phyloP scores from a whole-genome alignment of 1,140 invertebrate genomes.

The Meloidogyne chitwoodi region DNA sequence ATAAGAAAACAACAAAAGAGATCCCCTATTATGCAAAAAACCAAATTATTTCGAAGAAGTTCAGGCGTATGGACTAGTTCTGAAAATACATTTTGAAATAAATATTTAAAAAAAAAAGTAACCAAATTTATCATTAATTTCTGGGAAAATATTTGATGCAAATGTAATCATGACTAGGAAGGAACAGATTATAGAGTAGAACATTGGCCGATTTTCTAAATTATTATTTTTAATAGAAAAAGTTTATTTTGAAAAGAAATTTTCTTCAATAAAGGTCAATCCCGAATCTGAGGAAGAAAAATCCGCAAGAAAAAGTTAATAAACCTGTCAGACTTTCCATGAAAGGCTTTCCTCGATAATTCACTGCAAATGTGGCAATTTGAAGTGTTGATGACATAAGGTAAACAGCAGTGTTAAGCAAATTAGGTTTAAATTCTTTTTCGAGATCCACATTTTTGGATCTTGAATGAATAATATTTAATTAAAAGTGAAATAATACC shows the following conservation, averaged over 20 bases:
- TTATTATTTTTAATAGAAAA: no score
- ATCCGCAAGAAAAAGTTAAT: not conserved
- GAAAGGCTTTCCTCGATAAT: slow-evolving; percentile 95
- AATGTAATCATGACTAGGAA: slow-evolving; percentile 13
- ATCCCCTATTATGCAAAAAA: slow-evolving; percentile 60
- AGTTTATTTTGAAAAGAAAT: no score
- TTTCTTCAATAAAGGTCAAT: no score
- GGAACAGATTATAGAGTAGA: slow-evolving; percentile 68
- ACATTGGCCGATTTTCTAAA: slow-evolving; percentile 78
- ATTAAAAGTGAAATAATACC: slow-evolving; percentile 40
- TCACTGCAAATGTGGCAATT: slow-evolving; percentile 95
- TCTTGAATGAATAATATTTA: slow-evolving; percentile 33
- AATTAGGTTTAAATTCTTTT: slow-evolving; percentile 81
- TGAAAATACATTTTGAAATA: not conserved
- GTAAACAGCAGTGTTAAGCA: slow-evolving; percentile 95
- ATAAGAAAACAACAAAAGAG: slow-evolving; percentile 61
- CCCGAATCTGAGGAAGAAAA: no score
- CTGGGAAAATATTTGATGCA: slow-evolving; percentile 15
- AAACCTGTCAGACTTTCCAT: slow-evolving; percentile 80
- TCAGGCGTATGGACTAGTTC: slow-evolving; percentile 10
- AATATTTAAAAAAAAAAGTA: not conserved
- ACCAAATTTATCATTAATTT: slow-evolving; percentile 25
- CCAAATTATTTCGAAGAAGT: slow-evolving; percentile 62
- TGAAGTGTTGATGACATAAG: slow-evolving; percentile 94
- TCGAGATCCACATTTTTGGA: slow-evolving; percentile 69